These are phyloP conservation scores for Malthinus seriepunctatus DNA, from an alignment of 2,888 invertebrate species.

Conservation along the genomic window DNA sequence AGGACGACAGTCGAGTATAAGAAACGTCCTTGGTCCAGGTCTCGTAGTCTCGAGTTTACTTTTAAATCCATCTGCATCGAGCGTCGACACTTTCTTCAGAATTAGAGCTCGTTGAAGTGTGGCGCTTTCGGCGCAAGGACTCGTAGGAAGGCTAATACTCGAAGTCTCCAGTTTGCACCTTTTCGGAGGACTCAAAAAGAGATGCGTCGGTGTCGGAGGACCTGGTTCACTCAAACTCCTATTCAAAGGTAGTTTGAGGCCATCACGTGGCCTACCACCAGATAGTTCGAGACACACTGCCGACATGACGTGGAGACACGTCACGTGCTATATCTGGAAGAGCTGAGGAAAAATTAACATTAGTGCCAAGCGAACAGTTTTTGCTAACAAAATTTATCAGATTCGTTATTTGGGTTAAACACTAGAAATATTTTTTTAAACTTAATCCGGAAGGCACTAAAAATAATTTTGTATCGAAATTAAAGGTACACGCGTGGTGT, in stretches of 20 bases:
- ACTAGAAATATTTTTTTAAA: neutral
- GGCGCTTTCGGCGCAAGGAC: slow-evolving; percentile 61
- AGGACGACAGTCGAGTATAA: slow-evolving; percentile 69
- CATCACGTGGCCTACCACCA: slow-evolving; percentile 58
- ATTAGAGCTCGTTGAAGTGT: slow-evolving; percentile 59
- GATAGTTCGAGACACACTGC: slow-evolving; percentile 58
- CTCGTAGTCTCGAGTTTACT: slow-evolving; percentile 51
- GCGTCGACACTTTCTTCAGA: slow-evolving; percentile 57
- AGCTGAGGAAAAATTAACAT: slow-evolving; percentile 46
- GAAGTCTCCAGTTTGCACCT: slow-evolving; percentile 60
- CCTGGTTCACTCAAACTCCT: slow-evolving; percentile 62
- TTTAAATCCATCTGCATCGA: slow-evolving; percentile 59
- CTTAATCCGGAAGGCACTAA: no score
- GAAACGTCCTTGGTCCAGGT: slow-evolving; percentile 47
- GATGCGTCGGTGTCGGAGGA: slow-evolving; percentile 49
- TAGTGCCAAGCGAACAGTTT: slow-evolving; percentile 38
- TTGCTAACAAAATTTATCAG: slow-evolving; percentile 1
- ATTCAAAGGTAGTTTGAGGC: slow-evolving; percentile 61
- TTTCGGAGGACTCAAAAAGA: slow-evolving; percentile 53
- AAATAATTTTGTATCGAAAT: no score
- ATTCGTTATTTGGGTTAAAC: neutral
- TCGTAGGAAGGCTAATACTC: slow-evolving; percentile 55
- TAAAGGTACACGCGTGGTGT: no score
- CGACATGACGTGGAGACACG: slow-evolving; percentile 54
- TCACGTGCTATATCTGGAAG: slow-evolving; percentile 54